Evolutionary conservation across 2,888 invertebrate genomes (phyloP).

Genomic region (Apotomis betuletana): DNA sequence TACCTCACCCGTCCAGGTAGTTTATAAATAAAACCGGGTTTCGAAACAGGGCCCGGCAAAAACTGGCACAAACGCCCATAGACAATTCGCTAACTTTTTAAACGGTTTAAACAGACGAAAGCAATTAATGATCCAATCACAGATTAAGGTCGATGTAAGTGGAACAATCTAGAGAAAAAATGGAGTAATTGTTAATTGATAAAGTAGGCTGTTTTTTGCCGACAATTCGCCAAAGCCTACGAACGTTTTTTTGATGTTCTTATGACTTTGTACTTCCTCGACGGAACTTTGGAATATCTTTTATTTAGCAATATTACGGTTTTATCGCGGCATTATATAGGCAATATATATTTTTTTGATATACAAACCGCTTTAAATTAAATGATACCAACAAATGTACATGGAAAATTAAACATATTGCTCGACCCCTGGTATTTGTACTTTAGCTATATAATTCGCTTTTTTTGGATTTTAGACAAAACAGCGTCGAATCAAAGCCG

Average conservation of each 20-base stretch:
- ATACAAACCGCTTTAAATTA: no score
- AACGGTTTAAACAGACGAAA: constrained; percentile 18
- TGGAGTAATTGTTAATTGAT: constrained; percentile 28
- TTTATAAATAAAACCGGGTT: constrained; percentile 39
- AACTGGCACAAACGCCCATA: constrained; percentile 31
- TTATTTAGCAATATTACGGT: no score
- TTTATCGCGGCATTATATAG: no score
- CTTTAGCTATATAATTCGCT: no score
- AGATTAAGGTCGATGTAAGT: constrained; percentile 26
- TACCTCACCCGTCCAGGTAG: constrained; percentile 47
- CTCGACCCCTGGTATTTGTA: no score
- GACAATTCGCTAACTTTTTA: constrained; percentile 33
- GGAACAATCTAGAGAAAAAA: constrained; percentile 31
- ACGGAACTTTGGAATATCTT: no score
- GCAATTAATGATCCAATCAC: constrained; percentile 25
- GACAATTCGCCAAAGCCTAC: not conserved
- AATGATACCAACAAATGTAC: no score
- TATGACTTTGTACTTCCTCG: no score
- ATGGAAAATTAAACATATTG: no score
- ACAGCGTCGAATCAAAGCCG: no score
- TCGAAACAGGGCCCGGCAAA: constrained; percentile 31
- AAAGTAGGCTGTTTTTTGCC: constrained; percentile 18
- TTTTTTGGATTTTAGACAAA: no score
- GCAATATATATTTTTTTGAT: no score
- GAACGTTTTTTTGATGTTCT: not conserved